Evolutionary conservation across 2,888 invertebrate species (phyloP).

Genomic region (Lochmaea capreae): DNA sequence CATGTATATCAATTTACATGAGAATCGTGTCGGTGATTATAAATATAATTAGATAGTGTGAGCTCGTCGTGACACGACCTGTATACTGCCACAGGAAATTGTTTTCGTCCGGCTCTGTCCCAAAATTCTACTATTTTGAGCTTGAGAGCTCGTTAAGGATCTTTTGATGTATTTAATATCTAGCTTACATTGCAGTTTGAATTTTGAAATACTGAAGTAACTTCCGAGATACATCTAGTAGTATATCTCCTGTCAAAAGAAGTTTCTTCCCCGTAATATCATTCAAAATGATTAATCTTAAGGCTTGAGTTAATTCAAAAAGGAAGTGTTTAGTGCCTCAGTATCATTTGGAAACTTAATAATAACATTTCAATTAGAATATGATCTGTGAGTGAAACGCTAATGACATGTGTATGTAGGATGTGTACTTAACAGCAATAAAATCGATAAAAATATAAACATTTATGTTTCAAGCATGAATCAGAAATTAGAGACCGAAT

Average conservation of each 20-base stretch:
- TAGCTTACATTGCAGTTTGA: conserved; percentile 32
- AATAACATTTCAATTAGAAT: conserved; percentile 4
- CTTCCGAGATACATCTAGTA: conserved; percentile 19
- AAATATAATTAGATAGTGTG: no score
- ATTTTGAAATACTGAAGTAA: conserved; percentile 10
- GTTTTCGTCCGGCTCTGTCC: background rate
- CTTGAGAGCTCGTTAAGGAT: conserved; percentile 21
- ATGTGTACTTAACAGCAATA: background rate
- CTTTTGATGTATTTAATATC: conserved; percentile 32
- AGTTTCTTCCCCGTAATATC: conserved; percentile 9
- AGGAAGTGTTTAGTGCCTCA: background rate
- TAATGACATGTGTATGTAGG: background rate
- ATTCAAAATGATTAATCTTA: conserved; percentile 12
- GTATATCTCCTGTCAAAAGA: conserved; percentile 16
- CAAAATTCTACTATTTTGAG: conserved; percentile 26
- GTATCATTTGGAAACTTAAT: background rate
- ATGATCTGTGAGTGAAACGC: background rate
- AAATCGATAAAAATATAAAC: background rate
- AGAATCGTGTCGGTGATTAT: no score
- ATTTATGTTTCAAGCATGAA: no score
- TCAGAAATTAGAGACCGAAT: no score
- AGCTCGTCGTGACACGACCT: no score
- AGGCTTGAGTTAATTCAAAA: conserved; percentile 3
- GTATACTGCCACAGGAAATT: background rate
- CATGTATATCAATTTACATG: no score